Evolutionary conservation across 2,888 invertebrate genomes (phyloP), one percentile per base, ranked within the genome.

Genomic region (Hylaea fasciaria): DNA sequence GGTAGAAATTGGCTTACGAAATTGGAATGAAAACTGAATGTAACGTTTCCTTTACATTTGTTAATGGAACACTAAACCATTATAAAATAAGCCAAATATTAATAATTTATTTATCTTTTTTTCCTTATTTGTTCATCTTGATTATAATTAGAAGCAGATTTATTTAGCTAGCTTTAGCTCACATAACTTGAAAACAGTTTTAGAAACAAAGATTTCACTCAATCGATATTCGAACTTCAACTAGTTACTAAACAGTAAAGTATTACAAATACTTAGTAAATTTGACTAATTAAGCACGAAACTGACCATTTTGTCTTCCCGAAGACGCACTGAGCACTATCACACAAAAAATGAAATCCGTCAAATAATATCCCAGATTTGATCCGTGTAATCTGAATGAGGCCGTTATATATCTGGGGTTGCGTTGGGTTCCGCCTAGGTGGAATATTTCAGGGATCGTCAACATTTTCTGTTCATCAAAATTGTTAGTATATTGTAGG

Each of bases 361-460:
- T 74, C 73, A 75, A 73, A 70, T 74, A 69, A 66, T 71, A 76
- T 65, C 71, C 70, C 66, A 77, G 73, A 70, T 78, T 82, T 78
- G 80, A 78, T 87, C 80, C 73, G 79, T 74, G 77, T 74, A 71
- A 78, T 74, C 65, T 77, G 73, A 69, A 73, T 67, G 78, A 76
- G 71, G 68, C 73, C 70, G 74, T 80, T 84, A 87, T 89, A 87
- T 84, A 86, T 84, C 74, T 78, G 65, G 62, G 65, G 74, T 78
- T 78, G 57, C 72, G 77, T 79, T 81, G 73, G 80, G 66, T 89
- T 90, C 85, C 85, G 85, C 78, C 81, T 87, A 73, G 77, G 65
- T 84, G 73, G 78, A 85, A 87, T 87, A 76, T 61, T 78, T 80
- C 81, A 85, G 89, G 71, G 78, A 78, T 82, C 35, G 60, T 39